Conservation (phyloP, 2,113 vertebrate species). For the Gracilinanus agilis region DNA sequence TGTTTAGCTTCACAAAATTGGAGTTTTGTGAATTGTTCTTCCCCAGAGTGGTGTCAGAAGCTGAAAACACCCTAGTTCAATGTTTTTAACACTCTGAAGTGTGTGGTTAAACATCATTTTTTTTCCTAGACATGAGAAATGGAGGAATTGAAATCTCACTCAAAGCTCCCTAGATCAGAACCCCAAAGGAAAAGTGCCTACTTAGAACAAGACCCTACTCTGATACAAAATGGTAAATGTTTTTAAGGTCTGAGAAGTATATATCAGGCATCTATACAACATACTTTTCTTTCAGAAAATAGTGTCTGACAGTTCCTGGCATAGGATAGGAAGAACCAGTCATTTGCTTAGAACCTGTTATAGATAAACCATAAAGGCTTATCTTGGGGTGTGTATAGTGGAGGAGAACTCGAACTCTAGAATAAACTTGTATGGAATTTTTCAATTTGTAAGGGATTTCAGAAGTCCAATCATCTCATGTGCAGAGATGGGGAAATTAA, state of each 20-base stretch:
- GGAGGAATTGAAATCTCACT: background rate
- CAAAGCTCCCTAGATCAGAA: background rate
- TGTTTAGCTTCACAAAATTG: background rate
- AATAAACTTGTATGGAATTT: background rate
- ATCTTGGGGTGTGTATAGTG: too few relatives aligned
- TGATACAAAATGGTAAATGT: too few relatives aligned
- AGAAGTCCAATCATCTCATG: background rate
- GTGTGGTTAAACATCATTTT: background rate
- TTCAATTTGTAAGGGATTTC: background rate
- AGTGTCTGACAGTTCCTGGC: too few relatives aligned
- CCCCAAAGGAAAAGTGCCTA: too few relatives aligned
- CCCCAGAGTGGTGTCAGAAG: background rate
- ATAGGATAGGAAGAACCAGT: too few relatives aligned
- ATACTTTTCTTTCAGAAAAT: too few relatives aligned
- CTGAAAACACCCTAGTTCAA: background rate
- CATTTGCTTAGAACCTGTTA: too few relatives aligned
- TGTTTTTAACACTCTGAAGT: background rate
- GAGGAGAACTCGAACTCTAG: background rate
- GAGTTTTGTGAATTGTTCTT: background rate
- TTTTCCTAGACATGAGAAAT: background rate
- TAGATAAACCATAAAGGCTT: too few relatives aligned
- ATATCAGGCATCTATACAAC: too few relatives aligned
- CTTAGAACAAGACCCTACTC: too few relatives aligned
- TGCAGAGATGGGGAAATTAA: background rate
- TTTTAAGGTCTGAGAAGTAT: too few relatives aligned